Conservation (phyloP, 2,888 invertebrate species). For the Cantharis flavilabris region DNA sequence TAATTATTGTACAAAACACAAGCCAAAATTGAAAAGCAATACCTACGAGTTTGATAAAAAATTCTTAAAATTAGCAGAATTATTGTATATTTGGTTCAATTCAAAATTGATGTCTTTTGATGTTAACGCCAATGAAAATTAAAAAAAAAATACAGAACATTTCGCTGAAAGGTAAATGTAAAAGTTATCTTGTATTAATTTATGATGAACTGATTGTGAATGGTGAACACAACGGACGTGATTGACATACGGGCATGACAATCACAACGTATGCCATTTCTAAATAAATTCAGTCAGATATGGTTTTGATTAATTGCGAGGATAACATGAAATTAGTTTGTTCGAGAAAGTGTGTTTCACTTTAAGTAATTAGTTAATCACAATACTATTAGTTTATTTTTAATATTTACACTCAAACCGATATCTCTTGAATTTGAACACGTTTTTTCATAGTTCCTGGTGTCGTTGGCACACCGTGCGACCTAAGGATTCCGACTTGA, state of each 20-base stretch:
- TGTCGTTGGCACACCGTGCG: slow-evolving; percentile 66
- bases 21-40: neutral
- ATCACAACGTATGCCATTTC: slow-evolving; percentile 45
- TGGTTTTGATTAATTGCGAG: slow-evolving; percentile 34
- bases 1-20: neutral
- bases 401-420: slow-evolving; percentile 66
- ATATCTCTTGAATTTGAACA: slow-evolving; percentile 92
- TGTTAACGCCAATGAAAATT: neutral
- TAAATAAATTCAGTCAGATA: slow-evolving; percentile 36
- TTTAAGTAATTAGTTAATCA: slow-evolving; percentile 18
- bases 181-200: neutral
- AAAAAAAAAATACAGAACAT: neutral
- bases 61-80: too few relatives aligned
- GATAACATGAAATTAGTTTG: slow-evolving; percentile 20
- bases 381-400: slow-evolving; percentile 17
- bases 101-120: neutral
- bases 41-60: neutral
- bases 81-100: neutral
- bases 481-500: slow-evolving; percentile 66
- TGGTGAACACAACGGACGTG: slow-evolving; percentile 5
- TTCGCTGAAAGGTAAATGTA: neutral
- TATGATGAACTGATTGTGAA: slow-evolving; percentile 7
- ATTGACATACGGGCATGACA: slow-evolving; percentile 27
- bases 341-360: slow-evolving; percentile 15
- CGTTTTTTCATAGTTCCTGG: slow-evolving; percentile 84